Evolutionary conservation across 1,140 invertebrate species (phyloP).

Genomic region (Platyscapa corneri): DNA sequence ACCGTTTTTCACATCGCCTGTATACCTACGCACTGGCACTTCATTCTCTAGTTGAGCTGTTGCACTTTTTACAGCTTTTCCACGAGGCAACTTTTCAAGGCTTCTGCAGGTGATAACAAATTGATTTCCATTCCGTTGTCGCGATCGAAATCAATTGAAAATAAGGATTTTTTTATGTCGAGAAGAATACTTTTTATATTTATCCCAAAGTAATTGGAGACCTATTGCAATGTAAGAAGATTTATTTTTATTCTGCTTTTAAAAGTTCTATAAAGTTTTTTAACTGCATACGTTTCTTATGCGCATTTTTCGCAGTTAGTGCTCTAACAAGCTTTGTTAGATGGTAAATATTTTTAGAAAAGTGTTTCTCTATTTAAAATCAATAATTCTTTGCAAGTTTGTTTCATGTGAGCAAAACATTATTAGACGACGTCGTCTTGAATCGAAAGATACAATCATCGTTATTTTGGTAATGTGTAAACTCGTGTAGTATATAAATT

Average conservation of each 20-base stretch:
- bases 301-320: background rate
- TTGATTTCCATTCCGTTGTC: background rate
- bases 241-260: background rate
- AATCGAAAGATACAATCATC: no score
- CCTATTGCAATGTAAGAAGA: background rate
- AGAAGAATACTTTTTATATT: no score
- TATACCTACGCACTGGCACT: background rate
- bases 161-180: no score
- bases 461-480: no score
- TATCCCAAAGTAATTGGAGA: background rate
- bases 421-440: no score
- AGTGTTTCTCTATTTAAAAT: no score
- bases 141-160: no score
- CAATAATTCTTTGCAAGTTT: no score
- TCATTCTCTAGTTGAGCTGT: background rate
- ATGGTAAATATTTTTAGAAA: no score
- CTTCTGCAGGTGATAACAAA: background rate
- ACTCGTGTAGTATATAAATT: no score
- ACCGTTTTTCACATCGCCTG: conserved; percentile 63
- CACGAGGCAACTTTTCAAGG: background rate
- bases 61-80: background rate
- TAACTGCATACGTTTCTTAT: background rate
- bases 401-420: no score
- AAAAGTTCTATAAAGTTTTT: background rate
- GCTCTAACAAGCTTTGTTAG: no score